Percentiles rank a stretch among this genome's conserved stretches.
These are phyloP conservation scores for Acrocyrtus sp. DNA, from an alignment of 2,888 invertebrate genomes.

Conservation along the genomic window DNA sequence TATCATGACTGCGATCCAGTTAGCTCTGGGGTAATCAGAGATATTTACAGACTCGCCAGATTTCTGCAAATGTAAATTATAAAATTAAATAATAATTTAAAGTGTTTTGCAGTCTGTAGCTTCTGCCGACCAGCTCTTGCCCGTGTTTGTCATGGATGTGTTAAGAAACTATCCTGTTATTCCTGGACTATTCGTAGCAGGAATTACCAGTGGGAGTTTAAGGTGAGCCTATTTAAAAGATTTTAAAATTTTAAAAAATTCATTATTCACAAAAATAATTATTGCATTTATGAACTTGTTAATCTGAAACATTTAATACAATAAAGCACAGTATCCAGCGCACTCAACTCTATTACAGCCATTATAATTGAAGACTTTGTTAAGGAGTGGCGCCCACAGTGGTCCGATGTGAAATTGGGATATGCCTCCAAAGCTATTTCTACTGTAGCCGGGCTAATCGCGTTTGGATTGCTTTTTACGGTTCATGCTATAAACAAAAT, in stretches of 20 bases:
- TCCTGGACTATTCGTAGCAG: slow-evolving; percentile 87
- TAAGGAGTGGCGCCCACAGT: slow-evolving; percentile 66
- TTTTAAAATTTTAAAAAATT: not conserved
- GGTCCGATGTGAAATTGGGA: slow-evolving; percentile 72
- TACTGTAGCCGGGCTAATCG: slow-evolving; percentile 76
- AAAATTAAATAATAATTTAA: slow-evolving; percentile 1
- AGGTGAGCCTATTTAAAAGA: slow-evolving; percentile 32
- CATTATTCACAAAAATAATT: not conserved
- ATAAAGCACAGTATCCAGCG: slow-evolving; percentile 92
- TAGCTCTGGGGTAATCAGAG: too few species aligned
- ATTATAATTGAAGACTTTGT: slow-evolving; percentile 88
- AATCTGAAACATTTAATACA: too few species aligned
- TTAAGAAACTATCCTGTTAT: slow-evolving; percentile 78
- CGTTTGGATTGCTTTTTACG: slow-evolving; percentile 84
- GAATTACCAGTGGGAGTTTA: slow-evolving; percentile 90
- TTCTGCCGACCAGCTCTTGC: slow-evolving; percentile 79
- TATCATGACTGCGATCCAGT: slow-evolving; percentile 51
- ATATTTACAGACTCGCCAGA: too few species aligned
- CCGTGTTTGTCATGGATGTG: slow-evolving; percentile 69
- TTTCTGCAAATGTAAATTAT: too few species aligned
- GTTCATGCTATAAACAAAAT: slow-evolving; percentile 81
- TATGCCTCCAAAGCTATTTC: slow-evolving; percentile 78
- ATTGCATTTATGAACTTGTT: not conserved
- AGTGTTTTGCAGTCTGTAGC: slow-evolving; percentile 76
- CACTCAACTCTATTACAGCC: slow-evolving; percentile 90